Evolutionary conservation across 2,888 invertebrate genomes (phyloP).

Genomic region (Peribatodes rhomboidaria): DNA sequence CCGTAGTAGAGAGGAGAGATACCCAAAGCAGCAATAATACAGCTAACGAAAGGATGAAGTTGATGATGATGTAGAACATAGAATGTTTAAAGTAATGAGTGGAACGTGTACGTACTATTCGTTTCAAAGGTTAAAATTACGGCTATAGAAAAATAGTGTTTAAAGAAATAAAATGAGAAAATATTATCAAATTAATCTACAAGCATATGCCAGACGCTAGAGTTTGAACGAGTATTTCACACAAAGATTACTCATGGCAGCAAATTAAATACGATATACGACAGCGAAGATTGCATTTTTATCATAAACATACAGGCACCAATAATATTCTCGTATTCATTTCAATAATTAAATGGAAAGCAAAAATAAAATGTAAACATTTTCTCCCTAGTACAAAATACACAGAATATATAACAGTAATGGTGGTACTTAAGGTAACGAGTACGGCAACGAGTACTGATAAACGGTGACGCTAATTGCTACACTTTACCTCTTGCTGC

Average conservation of each 20-base stretch:
- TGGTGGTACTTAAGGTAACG: constrained; percentile 18
- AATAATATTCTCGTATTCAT: no score
- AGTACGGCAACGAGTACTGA: constrained; percentile 19
- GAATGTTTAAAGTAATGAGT: background rate
- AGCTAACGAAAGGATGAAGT: no score
- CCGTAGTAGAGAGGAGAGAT: no score
- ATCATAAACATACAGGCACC: background rate
- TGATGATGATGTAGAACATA: no score
- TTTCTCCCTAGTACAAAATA: constrained; percentile 2
- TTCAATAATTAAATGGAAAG: background rate
- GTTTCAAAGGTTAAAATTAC: background rate
- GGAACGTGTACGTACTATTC: background rate
- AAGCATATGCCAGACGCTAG: no score
- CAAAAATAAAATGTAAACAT: background rate
- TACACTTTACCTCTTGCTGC: constrained; percentile 21
- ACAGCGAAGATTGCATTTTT: no score
- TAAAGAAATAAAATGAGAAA: background rate
- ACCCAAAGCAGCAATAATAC: no score
- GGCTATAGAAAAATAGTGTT: constrained; percentile 3
- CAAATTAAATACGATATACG: no score
- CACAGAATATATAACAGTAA: constrained; percentile 14
- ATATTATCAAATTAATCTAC: no score
- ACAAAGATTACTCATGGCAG: no score
- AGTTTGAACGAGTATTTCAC: no score
- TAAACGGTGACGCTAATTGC: constrained; percentile 28